A percentile compares a stretch with the other conserved stretches of the same genome.
Evolutionary conservation across 2,113 vertebrate species (phyloP).

Genomic region (Sylvilagus bachmani): DNA sequence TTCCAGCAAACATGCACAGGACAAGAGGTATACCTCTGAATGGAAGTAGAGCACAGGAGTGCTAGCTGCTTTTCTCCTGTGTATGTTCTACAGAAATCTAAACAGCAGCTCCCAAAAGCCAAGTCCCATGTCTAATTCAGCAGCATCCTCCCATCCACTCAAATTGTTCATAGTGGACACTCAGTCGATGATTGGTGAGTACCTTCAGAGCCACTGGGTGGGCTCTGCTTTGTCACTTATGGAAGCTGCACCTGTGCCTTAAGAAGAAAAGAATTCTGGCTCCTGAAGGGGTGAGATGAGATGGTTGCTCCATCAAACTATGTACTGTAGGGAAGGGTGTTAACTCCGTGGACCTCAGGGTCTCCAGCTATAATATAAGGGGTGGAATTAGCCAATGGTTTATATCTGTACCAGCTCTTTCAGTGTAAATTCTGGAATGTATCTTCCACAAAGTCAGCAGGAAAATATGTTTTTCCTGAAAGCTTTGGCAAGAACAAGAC

Average conservation of each 20-base stretch:
- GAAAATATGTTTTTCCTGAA: background rate
- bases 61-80: background rate
- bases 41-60: fast-evolving
- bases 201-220: background rate
- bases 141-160: background rate
- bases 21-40: background rate
- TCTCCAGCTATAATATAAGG: background rate
- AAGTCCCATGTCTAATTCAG: background rate
- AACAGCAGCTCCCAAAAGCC: background rate
- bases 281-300: background rate
- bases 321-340: background rate
- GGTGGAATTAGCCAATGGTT: background rate
- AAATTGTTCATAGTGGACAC: background rate
- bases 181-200: background rate
- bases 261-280: background rate
- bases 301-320: background rate
- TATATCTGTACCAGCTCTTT: background rate
- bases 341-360: background rate
- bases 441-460: background rate
- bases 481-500: background rate
- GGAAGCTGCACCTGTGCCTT: background rate
- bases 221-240: background rate
- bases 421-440: background rate
- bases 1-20: background rate
- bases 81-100: background rate